Percentiles rank a stretch among this genome's conserved stretches.
Evolutionary conservation across 1,140 invertebrate species (phyloP).

Genomic region (Ephestia elutella): DNA sequence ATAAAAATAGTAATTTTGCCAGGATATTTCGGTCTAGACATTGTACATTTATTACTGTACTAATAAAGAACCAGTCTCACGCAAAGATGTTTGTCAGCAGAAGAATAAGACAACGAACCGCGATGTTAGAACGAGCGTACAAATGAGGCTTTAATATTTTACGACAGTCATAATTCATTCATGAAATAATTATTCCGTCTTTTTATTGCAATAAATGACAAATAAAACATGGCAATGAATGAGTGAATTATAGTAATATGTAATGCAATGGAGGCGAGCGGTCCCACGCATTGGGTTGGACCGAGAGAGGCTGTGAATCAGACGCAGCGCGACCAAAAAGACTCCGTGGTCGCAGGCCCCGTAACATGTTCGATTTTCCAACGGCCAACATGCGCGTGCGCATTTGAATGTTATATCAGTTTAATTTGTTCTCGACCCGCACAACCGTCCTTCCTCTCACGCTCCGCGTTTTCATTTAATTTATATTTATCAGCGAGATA

Average conservation of each 20-base stretch:
- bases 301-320: conserved; percentile 23
- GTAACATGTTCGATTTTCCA: conserved; percentile 27
- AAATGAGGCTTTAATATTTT: conserved; percentile 1
- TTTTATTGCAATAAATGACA: background rate
- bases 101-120: background rate
- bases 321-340: conserved; percentile 25
- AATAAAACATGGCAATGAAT: conserved; percentile 13
- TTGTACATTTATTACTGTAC: background rate
- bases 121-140: background rate
- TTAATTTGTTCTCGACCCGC: conserved; percentile 44
- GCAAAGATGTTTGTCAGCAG: background rate
- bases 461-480: conserved; percentile 54
- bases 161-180: background rate
- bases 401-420: conserved; percentile 36
- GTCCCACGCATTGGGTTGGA: background rate
- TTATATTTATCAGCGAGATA: conserved; percentile 62
- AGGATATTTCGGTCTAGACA: too few species aligned
- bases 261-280: conserved; percentile 6
- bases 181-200: conserved; percentile 2
- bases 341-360: conserved; percentile 8
- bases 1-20: background rate
- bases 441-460: conserved; percentile 30
- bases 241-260: background rate
- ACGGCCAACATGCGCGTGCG: conserved; percentile 23
- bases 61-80: background rate